Evolutionary conservation across 2,113 vertebrate genomes (phyloP).

Genomic region (Podocnemis expansa): DNA sequence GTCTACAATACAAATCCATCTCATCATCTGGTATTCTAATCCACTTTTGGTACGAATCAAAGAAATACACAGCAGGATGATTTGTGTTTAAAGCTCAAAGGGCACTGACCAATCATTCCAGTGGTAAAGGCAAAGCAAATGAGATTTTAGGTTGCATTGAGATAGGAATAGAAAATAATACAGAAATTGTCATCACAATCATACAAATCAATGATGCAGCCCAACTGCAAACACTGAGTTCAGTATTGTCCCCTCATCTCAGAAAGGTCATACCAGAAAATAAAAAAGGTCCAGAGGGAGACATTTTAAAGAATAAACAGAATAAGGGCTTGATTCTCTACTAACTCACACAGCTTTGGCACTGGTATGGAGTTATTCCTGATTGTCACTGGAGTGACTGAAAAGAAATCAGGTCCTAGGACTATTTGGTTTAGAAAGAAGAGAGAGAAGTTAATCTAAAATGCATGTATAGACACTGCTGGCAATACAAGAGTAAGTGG

Average conservation of each 20-base stretch:
- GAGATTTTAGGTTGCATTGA: background rate
- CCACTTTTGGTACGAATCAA: background rate
- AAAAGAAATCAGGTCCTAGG: background rate
- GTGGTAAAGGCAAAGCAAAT: background rate
- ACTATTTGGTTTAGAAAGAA: background rate
- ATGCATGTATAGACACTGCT: background rate
- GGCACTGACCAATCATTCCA: background rate
- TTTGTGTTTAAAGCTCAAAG: background rate
- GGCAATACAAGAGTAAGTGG: conserved; percentile 1
- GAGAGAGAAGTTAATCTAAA: background rate
- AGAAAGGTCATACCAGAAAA: background rate
- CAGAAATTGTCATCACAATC: background rate
- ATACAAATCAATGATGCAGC: background rate
- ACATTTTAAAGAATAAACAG: background rate
- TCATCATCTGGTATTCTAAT: background rate
- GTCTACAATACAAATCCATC: background rate
- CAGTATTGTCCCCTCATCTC: background rate
- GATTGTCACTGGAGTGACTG: background rate
- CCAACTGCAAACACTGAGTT: background rate
- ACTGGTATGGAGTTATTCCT: background rate
- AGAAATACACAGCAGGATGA: background rate
- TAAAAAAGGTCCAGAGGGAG: background rate
- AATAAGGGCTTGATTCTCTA: background rate
- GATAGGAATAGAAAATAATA: background rate
- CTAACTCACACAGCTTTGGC: background rate